Base-by-base conservation (phyloP, 2,888 invertebrate species). In the Nemapogon koenigi region DNA sequence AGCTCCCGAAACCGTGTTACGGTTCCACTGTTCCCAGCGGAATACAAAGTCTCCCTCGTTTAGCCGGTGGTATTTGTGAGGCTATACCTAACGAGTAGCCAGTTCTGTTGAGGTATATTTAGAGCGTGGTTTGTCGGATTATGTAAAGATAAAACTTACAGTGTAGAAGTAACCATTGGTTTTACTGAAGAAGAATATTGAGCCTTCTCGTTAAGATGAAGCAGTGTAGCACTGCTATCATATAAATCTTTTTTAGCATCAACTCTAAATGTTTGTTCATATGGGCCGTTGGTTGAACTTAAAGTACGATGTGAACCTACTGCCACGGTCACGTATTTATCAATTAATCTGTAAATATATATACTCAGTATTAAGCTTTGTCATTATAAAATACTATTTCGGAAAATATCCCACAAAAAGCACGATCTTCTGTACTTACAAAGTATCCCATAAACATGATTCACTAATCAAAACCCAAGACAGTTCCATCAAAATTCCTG, bases 231-330 rank as follows among this genome's bases (percentile, higher is more conserved):
- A 56, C 87, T 83, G 11, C 83, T 84, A 17, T 71, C 66, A 19
- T 81, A 73, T 10, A 90, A 60, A 2, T 60, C 57, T 46, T 81
- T 81, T 3, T 83, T 76, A 18, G 81, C 81, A 44, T 86, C 81
- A 3, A 92, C 78, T 39, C 75, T 65, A 18, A 81, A 69, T n/a
- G 83, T 76, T 71, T 90, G 87, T 56, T 92, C 90, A 53, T 87
- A 82, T 3, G 87, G 85, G 27, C 89, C 86, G 42, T 73, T 70
- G 3, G 83, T 71, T 33, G 79, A 64, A 25, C 80, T 62, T 43
- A 86, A 68, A 0, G 82, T 79, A 52, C 83, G 82, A 11, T 86
- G 82, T 14, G 84, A 83, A n/a, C 92, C 92, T 29, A 91, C 59
- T 7, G 89, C 57, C 3, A 83, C 88, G 2, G 81, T 71, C 4